Conservation (phyloP, 1,140 invertebrate genomes). For the Pogonomyrmex barbatus region DNA sequence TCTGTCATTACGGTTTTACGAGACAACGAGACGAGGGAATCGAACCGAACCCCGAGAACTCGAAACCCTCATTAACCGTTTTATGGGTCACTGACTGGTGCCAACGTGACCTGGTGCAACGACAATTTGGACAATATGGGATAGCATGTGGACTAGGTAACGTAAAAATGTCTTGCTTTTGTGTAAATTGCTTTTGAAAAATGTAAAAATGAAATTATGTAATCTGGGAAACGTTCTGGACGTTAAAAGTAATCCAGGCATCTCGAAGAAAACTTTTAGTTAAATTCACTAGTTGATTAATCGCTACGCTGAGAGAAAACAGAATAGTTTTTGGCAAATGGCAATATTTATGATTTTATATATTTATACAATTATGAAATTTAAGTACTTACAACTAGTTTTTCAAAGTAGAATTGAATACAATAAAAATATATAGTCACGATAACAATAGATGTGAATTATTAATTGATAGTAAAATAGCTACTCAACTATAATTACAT, state of each 20-base stretch:
- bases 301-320: neutral
- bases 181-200: neutral
- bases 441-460: no score
- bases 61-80: neutral
- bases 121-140: neutral
- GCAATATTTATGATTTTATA: no score
- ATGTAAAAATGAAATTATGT: no score
- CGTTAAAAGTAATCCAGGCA: neutral
- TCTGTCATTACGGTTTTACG: constrained; percentile 10
- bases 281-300: neutral
- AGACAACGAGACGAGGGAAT: neutral
- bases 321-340: no score
- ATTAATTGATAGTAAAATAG: no score
- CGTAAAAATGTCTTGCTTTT: neutral
- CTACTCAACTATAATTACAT: no score
- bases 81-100: neutral
- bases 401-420: no score
- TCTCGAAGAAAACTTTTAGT: neutral
- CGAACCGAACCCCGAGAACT: neutral
- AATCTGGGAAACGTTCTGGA: neutral
- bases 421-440: no score
- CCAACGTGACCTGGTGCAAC: neutral
- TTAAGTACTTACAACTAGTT: no score
- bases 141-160: constrained; percentile 9
- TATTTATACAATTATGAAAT: no score